phyloP scores from a whole-genome alignment of 2,113 vertebrate species.

The Candoia aspera region DNA sequence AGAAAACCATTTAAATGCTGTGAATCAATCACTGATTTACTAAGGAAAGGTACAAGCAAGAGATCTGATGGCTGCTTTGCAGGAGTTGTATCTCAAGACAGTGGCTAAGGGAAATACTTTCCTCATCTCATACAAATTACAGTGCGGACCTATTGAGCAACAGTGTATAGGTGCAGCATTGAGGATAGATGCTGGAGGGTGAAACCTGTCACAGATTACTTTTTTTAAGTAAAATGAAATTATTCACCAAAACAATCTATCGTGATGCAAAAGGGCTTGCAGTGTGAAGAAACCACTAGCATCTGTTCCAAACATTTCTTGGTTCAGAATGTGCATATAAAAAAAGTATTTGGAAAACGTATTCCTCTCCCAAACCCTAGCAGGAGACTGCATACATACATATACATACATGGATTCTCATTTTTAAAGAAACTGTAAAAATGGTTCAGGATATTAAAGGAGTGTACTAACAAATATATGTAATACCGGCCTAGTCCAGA shows the following conservation, averaged over 20 bases:
- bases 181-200: background rate
- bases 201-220: background rate
- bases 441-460: background rate
- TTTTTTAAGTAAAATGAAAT: background rate
- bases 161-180: background rate
- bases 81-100: background rate
- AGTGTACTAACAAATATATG: background rate
- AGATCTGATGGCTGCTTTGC: background rate
- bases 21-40: background rate
- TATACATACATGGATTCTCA: background rate
- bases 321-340: background rate
- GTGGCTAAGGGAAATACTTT: background rate
- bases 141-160: background rate
- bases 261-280: background rate
- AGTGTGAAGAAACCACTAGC: background rate
- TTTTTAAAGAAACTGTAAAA: background rate
- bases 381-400: background rate
- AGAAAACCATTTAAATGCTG: background rate
- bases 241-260: background rate
- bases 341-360: background rate
- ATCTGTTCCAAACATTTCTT: background rate
- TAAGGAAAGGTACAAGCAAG: background rate
- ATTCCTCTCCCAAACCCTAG: background rate
- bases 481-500: background rate
- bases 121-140: background rate